Evolutionary conservation across 2,113 vertebrate genomes (phyloP).

Genomic region (Hydropotes inermis): DNA sequence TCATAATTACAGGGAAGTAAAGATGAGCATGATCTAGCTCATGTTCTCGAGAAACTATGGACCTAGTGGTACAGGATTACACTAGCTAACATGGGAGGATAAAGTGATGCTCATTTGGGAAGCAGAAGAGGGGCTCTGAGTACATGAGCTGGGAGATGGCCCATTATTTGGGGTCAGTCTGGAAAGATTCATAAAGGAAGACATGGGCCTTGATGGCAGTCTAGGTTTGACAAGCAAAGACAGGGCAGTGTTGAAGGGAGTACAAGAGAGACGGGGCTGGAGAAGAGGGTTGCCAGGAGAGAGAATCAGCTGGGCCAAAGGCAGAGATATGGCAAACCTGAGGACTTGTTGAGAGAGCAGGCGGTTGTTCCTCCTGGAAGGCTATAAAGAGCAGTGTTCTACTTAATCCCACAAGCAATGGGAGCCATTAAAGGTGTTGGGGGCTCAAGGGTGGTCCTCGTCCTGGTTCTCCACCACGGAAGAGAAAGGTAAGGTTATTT

Average conservation of each 20-base stretch:
- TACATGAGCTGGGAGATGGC: neutral
- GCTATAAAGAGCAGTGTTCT: neutral
- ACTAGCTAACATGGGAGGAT: neutral
- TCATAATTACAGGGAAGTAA: neutral
- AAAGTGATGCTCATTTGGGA: neutral
- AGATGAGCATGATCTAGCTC: neutral
- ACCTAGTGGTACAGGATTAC: neutral
- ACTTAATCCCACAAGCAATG: neutral
- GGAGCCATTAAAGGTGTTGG: neutral
- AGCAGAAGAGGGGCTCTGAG: neutral
- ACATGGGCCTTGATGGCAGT: neutral
- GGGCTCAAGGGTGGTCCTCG: neutral
- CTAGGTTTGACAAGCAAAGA: neutral
- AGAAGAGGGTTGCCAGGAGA: neutral
- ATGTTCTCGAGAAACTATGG: neutral
- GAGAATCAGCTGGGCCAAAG: neutral
- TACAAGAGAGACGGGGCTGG: neutral
- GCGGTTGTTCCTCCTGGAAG: neutral
- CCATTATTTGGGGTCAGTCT: neutral
- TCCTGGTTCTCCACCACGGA: neutral
- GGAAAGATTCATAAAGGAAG: neutral
- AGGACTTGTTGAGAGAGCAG: neutral
- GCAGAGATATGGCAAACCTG: neutral
- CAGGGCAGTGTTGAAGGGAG: neutral
- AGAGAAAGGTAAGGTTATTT: neutral